These are phyloP conservation scores for Myrmecophaga tridactyla DNA, from an alignment of 2,113 vertebrate species.

Conservation along the genomic window DNA sequence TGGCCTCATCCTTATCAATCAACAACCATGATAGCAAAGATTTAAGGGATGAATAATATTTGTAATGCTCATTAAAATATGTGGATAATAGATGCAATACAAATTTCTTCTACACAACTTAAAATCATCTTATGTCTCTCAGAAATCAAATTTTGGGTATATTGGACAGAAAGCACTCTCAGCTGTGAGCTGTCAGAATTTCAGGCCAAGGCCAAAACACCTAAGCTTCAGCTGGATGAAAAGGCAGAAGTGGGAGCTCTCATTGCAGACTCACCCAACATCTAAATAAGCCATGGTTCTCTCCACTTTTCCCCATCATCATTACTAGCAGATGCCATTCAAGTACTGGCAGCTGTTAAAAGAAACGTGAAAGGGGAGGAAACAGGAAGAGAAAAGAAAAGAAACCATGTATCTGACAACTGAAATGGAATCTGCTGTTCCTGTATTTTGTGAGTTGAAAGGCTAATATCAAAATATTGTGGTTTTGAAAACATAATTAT, in stretches of 20 bases:
- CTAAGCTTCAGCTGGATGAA: neutral
- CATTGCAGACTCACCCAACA: neutral
- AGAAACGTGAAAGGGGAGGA: neutral
- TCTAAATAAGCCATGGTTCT: neutral
- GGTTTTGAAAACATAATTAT: slow-evolving; percentile 80
- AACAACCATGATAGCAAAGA: neutral
- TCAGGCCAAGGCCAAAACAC: slow-evolving; percentile 10
- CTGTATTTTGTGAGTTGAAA: slow-evolving; percentile 72
- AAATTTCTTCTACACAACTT: neutral
- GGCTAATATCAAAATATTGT: slow-evolving; percentile 82
- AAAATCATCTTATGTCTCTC: neutral
- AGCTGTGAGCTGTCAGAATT: neutral
- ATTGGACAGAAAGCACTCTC: neutral
- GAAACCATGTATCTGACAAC: slow-evolving; percentile 23
- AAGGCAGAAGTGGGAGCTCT: neutral
- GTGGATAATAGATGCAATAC: neutral
- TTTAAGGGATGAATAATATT: neutral
- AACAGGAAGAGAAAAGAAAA: neutral
- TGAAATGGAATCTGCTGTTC: slow-evolving; percentile 53
- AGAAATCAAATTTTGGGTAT: neutral
- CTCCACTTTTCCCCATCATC: neutral
- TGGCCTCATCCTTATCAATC: neutral
- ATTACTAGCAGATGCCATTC: neutral
- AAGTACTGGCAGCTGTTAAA: slow-evolving; percentile 27
- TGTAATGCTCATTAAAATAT: slow-evolving; percentile 9